Percentiles rank a stretch among this genome's conserved stretches.
phyloP scores from a whole-genome alignment of 1,140 invertebrate genomes.

The Pararge aegeria region DNA sequence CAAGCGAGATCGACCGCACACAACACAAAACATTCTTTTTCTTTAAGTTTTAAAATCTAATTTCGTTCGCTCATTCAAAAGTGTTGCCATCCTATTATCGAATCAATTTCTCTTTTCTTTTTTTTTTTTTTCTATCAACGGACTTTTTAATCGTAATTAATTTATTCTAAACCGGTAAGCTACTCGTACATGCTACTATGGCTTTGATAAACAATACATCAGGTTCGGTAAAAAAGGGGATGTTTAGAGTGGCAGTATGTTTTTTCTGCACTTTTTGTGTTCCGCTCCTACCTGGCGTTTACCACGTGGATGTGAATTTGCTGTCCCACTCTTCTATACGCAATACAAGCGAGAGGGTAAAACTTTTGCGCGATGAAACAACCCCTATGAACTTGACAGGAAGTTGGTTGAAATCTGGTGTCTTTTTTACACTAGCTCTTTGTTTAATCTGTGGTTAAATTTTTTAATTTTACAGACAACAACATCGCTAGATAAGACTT shows the following conservation, averaged over 20 bases:
- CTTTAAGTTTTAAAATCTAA: conserved; percentile 38
- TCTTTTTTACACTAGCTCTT: conserved; percentile 60
- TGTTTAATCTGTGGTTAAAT: conserved; percentile 65
- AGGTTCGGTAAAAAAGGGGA: conserved; percentile 62
- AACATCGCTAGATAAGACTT: conserved; percentile 55
- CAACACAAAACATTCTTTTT: conserved; percentile 37
- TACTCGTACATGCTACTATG: conserved; percentile 60
- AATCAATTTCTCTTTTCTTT: not conserved
- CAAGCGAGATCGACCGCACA: conserved; percentile 39
- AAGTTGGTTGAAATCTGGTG: conserved; percentile 74
- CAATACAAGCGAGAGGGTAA: conserved; percentile 40
- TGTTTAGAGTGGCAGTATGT: conserved; percentile 67
- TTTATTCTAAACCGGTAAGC: conserved; percentile 43
- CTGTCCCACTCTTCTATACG: conserved; percentile 39
- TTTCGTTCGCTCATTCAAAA: conserved; percentile 25
- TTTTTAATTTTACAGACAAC: conserved; percentile 57
- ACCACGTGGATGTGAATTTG: conserved; percentile 61
- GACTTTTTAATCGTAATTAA: conserved; percentile 19
- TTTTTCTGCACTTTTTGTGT: conserved; percentile 69
- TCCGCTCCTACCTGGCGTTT: conserved; percentile 66
- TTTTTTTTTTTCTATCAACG: conserved; percentile 8
- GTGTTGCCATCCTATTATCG: conserved; percentile 11
- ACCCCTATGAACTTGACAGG: conserved; percentile 61
- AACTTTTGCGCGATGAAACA: conserved; percentile 54
- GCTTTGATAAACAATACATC: conserved; percentile 64